Evolutionary conservation across 2,888 invertebrate genomes (phyloP).

Genomic region (Apoda limacodes): DNA sequence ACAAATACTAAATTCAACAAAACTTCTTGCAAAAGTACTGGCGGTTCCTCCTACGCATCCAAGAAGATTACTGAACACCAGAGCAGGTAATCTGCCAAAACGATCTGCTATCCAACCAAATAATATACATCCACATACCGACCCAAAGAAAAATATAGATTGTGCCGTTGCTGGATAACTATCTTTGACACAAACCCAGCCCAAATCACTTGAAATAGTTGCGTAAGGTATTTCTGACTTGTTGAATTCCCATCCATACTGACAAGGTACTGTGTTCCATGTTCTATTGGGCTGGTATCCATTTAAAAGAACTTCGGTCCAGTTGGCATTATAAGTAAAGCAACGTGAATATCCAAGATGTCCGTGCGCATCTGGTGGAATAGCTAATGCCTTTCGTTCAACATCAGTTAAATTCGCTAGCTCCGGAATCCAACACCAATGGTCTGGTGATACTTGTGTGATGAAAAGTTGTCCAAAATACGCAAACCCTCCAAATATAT

Average conservation of each 20-base stretch:
- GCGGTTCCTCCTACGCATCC: constrained; percentile 35
- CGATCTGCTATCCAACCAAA: constrained; percentile 44
- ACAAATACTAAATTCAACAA: constrained; percentile 33
- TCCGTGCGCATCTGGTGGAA: constrained; percentile 29
- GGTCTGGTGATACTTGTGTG: constrained; percentile 39
- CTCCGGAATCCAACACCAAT: constrained; percentile 48
- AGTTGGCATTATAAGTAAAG: constrained; percentile 34
- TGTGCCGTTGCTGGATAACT: constrained; percentile 48
- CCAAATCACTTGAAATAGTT: constrained; percentile 41
- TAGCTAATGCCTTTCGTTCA: constrained; percentile 34
- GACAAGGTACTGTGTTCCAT: constrained; percentile 32
- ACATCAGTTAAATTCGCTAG: constrained; percentile 32
- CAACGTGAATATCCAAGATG: constrained; percentile 42
- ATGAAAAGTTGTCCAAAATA: constrained; percentile 43
- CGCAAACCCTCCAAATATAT: constrained; percentile 34
- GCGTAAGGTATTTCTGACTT: constrained; percentile 44
- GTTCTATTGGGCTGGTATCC: constrained; percentile 25
- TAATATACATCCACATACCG: constrained; percentile 39
- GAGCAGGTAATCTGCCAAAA: constrained; percentile 41
- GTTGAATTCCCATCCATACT: constrained; percentile 48
- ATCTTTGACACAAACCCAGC: constrained; percentile 44
- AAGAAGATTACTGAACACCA: constrained; percentile 33
- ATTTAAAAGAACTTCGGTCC: constrained; percentile 32
- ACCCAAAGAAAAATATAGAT: constrained; percentile 42
- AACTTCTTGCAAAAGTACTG: constrained; percentile 32